Evolutionary conservation across 2,113 vertebrate genomes (phyloP).

Genomic region (Macaca nemestrina): DNA sequence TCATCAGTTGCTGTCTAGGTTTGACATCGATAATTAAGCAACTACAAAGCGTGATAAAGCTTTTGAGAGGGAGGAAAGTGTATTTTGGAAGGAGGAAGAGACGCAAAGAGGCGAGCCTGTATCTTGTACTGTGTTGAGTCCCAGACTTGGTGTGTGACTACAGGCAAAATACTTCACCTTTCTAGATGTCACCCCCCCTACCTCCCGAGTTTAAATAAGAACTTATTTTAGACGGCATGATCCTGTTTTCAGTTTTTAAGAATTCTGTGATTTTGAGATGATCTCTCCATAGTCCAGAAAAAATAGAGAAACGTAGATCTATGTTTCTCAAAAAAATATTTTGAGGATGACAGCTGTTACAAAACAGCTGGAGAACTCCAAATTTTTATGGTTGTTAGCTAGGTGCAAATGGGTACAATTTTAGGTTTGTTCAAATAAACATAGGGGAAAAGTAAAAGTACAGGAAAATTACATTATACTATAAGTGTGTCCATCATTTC

Average conservation of each 20-base stretch:
- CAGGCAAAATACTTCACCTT: not conserved
- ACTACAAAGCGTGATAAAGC: not conserved
- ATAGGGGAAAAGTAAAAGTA: not conserved
- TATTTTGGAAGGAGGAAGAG: not conserved
- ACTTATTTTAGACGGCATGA: not conserved
- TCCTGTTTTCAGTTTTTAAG: not conserved
- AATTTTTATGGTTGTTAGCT: slow-evolving; percentile 26
- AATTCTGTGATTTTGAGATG: not conserved
- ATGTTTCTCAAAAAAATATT: slow-evolving; percentile 19
- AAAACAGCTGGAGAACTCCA: not conserved
- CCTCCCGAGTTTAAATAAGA: not conserved
- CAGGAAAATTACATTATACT: not conserved
- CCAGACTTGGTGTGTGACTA: not conserved
- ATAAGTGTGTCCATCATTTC: not conserved
- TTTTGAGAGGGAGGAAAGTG: not conserved
- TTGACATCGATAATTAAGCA: not conserved
- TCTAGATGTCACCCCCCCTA: not conserved
- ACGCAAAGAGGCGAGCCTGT: not conserved
- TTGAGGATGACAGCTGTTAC: not conserved
- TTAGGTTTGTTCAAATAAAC: slow-evolving; percentile 41
- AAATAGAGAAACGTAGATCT: not conserved
- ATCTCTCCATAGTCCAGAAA: not conserved
- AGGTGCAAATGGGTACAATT: not conserved
- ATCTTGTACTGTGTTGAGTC: not conserved
- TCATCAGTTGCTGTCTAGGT: not conserved